Percentiles rank a stretch among this genome's conserved stretches.
Conservation (phyloP, 1,140 invertebrate species). For the Trachymyrmex cornetzi region DNA sequence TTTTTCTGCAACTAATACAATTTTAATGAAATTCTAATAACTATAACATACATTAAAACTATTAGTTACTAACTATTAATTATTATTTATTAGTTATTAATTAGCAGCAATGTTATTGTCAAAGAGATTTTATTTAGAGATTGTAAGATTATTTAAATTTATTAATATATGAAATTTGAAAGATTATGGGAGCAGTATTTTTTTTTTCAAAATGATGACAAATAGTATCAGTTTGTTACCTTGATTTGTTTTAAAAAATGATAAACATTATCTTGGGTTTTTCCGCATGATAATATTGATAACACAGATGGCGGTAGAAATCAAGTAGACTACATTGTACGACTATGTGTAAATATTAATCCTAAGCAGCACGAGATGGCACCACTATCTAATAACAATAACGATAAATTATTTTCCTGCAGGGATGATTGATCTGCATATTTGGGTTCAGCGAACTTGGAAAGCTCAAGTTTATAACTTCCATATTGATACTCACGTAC, state of each 20-base stretch:
- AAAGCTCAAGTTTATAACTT: neutral
- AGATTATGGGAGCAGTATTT: neutral
- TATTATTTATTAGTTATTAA: neutral
- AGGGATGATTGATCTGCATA: neutral
- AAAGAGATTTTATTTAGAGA: neutral
- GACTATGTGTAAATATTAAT: neutral
- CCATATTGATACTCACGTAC: no score
- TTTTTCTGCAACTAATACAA: neutral
- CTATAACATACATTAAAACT: neutral
- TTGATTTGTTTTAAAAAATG: neutral
- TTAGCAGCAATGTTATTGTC: no score
- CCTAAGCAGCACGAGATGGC: constrained; percentile 13
- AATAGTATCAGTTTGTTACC: no score
- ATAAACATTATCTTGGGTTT: neutral
- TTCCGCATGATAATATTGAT: constrained; percentile 18
- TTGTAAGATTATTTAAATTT: neutral
- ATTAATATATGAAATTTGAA: neutral
- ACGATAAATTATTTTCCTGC: neutral
- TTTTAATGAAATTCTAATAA: neutral
- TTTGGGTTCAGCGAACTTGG: neutral
- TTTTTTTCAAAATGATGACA: neutral
- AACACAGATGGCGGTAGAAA: constrained; percentile 42
- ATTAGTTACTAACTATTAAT: neutral
- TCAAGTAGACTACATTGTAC: constrained; percentile 5
- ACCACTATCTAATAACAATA: constrained; percentile 4